Percentiles rank a stretch among this genome's conserved stretches.
phyloP scores from a whole-genome alignment of 2,888 invertebrate genomes.

The Syritta pipiens region DNA sequence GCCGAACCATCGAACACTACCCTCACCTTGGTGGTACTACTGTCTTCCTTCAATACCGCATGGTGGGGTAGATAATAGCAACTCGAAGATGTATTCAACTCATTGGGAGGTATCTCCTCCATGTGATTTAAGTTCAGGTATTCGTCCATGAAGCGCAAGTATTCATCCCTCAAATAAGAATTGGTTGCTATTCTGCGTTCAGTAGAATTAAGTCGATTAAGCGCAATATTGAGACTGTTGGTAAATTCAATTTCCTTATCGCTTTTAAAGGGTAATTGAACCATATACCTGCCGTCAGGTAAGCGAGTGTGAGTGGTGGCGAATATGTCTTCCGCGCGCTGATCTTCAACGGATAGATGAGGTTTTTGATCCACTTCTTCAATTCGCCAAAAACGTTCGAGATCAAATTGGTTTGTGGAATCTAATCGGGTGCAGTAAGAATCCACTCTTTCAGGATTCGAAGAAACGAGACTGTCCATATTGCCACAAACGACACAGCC shows the following conservation, averaged over 20 bases:
- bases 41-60: neutral
- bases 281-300: too few relatives aligned
- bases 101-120: constrained; percentile 1
- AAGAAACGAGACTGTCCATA: too few relatives aligned
- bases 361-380: neutral
- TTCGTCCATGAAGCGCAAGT: neutral
- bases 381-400: too few relatives aligned
- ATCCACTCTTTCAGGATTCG: too few relatives aligned
- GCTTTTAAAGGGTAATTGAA: too few relatives aligned
- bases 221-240: neutral
- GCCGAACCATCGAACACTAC: neutral
- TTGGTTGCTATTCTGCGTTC: neutral
- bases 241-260: too few relatives aligned
- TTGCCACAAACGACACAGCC: neutral
- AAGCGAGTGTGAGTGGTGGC: too few relatives aligned
- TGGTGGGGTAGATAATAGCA: neutral
- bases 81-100: neutral
- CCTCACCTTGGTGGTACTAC: neutral
- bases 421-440: too few relatives aligned
- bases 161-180: neutral
- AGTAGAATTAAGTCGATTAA: neutral
- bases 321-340: too few relatives aligned
- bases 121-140: neutral
- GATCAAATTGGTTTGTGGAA: too few relatives aligned
- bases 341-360: neutral